These are phyloP conservation scores for Onychomys torridus DNA, from an alignment of 2,797 vertebrate genomes.

Conservation along the genomic window DNA sequence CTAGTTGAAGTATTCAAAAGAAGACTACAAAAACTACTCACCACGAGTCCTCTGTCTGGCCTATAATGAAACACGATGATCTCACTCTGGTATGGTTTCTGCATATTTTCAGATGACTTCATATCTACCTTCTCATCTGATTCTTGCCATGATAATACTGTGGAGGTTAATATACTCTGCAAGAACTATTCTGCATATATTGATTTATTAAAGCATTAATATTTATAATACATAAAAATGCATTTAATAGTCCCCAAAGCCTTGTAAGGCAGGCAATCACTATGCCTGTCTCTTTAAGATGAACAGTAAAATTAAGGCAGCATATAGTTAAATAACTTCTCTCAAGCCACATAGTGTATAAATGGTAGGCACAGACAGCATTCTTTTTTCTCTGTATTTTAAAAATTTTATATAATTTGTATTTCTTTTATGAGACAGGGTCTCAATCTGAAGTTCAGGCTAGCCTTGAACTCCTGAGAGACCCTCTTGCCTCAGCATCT, in stretches of 20 bases:
- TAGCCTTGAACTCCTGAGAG: neutral
- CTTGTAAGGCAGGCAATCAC: neutral
- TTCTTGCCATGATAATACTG: constrained; percentile 5
- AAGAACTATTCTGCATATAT: neutral
- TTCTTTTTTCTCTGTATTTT: neutral
- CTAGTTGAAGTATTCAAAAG: neutral
- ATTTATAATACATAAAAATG: constrained; percentile 32
- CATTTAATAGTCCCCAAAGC: neutral
- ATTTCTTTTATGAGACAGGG: neutral
- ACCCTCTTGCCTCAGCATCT: neutral
- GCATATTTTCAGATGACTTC: constrained; percentile 39
- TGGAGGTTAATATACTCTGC: constrained; percentile 11
- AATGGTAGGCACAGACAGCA: neutral
- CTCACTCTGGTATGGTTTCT: neutral
- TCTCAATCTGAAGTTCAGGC: neutral
- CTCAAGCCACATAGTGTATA: neutral
- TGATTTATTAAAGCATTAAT: constrained; percentile 26
- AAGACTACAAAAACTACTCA: neutral
- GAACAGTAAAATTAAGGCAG: neutral
- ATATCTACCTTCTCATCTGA: neutral
- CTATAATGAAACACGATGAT: neutral
- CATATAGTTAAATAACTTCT: neutral
- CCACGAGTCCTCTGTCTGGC: neutral
- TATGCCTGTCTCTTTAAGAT: neutral
- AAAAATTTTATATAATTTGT: neutral